Percentiles rank a stretch among this genome's conserved stretches.
Evolutionary conservation across 2,888 invertebrate genomes (phyloP).

Genomic region (Machimus atricapillus): DNA sequence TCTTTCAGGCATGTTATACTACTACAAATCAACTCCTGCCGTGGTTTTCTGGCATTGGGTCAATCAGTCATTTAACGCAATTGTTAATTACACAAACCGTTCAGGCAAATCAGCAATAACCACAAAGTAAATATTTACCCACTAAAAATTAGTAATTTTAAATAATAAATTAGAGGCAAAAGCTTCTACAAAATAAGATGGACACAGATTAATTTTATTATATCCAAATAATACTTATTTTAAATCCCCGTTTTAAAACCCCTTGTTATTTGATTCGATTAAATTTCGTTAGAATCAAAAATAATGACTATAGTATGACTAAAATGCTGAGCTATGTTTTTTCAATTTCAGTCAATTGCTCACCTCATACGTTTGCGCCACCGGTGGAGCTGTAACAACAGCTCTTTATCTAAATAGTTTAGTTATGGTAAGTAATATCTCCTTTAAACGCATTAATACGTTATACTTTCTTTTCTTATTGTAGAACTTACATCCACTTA

Average conservation of each 20-base stretch:
- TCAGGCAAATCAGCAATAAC: slow-evolving; percentile 77
- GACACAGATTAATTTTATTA: too few species aligned
- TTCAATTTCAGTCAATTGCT: slow-evolving; percentile 72
- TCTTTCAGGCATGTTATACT: slow-evolving; percentile 85
- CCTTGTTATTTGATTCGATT: too few species aligned
- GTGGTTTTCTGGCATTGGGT: slow-evolving; percentile 98
- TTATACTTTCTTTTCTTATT: slow-evolving; percentile 43
- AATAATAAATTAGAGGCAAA: too few species aligned
- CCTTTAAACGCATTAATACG: neutral
- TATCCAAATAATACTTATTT: too few species aligned
- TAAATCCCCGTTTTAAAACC: too few species aligned
- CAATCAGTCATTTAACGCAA: slow-evolving; percentile 96
- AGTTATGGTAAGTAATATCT: slow-evolving; percentile 68
- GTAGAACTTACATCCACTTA: slow-evolving; percentile 61
- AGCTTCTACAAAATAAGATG: too few species aligned
- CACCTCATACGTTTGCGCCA: slow-evolving; percentile 87
- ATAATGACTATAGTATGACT: neutral
- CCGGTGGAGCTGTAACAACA: slow-evolving; percentile 89
- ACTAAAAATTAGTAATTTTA: too few species aligned
- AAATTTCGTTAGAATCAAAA: neutral
- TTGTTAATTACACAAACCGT: slow-evolving; percentile 98
- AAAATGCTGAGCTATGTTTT: too few species aligned
- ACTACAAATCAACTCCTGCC: slow-evolving; percentile 90
- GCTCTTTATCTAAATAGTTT: slow-evolving; percentile 87
- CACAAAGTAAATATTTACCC: slow-evolving; percentile 53